Percentiles rank a stretch among this genome's conserved stretches.
Evolutionary conservation across 2,113 vertebrate genomes (phyloP).

Genomic region (Phaethornis superciliosus): DNA sequence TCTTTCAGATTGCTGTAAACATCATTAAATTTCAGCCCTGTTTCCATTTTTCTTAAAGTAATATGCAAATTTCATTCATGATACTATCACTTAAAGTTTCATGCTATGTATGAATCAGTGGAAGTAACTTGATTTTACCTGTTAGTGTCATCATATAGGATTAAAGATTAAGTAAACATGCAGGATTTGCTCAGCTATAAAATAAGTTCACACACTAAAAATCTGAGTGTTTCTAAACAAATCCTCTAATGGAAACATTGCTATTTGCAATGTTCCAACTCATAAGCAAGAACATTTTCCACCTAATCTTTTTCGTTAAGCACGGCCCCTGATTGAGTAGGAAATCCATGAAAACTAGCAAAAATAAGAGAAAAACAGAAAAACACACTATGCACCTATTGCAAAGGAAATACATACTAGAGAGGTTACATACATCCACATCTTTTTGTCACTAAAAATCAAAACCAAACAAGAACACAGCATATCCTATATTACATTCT

Average conservation of each 20-base stretch:
- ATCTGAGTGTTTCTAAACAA: background rate
- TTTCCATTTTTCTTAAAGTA: constrained; percentile 78
- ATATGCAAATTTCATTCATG: constrained; percentile 69
- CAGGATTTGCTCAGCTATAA: background rate
- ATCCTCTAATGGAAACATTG: background rate
- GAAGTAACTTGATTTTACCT: background rate
- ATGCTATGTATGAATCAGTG: background rate
- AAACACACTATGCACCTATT: background rate
- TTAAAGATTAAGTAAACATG: background rate
- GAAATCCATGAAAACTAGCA: background rate
- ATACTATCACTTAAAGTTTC: constrained; percentile 8
- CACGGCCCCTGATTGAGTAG: accelerated
- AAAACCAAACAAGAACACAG: background rate
- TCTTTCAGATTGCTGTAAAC: constrained; percentile 79
- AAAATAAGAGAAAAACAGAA: background rate
- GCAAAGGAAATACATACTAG: background rate
- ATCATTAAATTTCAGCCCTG: constrained; percentile 76
- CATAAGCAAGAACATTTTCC: background rate
- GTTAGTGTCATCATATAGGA: background rate
- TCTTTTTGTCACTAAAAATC: background rate
- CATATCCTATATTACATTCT: accelerated
- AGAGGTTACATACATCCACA: accelerated
- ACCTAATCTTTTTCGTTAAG: background rate
- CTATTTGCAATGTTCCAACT: background rate
- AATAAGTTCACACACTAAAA: background rate